These are phyloP conservation scores for Montipora foliosa DNA, from an alignment of 64 coral and sea anemone genomes.

Conservation along the genomic window DNA sequence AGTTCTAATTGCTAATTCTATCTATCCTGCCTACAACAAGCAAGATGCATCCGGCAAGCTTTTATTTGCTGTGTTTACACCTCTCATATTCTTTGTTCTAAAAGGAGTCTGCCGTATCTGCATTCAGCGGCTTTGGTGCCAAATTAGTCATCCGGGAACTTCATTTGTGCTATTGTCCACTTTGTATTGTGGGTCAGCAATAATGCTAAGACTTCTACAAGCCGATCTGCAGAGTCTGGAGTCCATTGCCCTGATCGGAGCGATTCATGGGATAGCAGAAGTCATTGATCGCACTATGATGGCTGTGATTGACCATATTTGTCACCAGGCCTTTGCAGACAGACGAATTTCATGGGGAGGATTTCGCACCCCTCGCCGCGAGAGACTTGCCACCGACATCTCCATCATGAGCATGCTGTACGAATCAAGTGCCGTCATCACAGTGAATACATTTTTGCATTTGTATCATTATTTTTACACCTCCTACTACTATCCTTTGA, in stretches of 20 bases:
- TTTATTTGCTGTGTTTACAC: neutral
- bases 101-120: neutral
- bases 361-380: conserved; percentile 13
- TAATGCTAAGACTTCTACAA: too few species aligned
- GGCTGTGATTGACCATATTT: neutral
- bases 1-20: neutral
- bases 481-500: neutral
- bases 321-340: neutral
- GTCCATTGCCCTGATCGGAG: too few species aligned
- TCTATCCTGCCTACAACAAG: conserved; percentile 12
- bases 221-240: too few species aligned
- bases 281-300: conserved; percentile 2
- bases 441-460: conserved; percentile 5
- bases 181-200: conserved; percentile 7
- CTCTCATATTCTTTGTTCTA: neutral
- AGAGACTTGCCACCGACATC: conserved; percentile 11
- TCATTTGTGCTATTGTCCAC: neutral
- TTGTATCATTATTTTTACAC: conserved; percentile 29
- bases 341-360: neutral
- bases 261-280: neutral
- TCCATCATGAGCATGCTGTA: conserved; percentile 21
- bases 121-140: conserved; percentile 14
- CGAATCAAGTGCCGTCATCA: conserved; percentile 16
- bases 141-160: conserved; percentile 28
- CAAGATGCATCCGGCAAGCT: conserved; percentile 10